Evolutionary conservation across 2,888 invertebrate species (phyloP).

Genomic region (Beris morrisii): DNA sequence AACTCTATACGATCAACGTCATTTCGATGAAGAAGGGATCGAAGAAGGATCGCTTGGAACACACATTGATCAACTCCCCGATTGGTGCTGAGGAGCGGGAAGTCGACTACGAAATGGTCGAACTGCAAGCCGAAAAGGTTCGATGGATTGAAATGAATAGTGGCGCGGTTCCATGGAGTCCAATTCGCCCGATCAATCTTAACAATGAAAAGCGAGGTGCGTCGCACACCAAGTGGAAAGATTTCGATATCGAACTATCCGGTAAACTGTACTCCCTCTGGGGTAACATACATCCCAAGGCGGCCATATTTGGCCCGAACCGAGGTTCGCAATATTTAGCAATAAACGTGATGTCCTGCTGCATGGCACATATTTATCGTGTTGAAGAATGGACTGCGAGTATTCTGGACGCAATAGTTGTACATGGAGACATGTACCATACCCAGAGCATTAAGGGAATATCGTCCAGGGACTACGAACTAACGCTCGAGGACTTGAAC

Average conservation of each 20-base stretch:
- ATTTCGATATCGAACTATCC: constrained; percentile 70
- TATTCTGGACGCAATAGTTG: constrained; percentile 65
- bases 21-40: constrained; percentile 49
- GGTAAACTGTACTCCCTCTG: constrained; percentile 69
- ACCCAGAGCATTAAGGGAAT: constrained; percentile 58
- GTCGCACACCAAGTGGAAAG: constrained; percentile 60
- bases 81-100: constrained; percentile 35
- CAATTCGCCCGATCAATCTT: constrained; percentile 49
- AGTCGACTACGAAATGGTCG: constrained; percentile 16
- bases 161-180: constrained; percentile 52
- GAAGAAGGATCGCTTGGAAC: constrained; percentile 39
- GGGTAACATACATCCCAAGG: constrained; percentile 66
- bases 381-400: constrained; percentile 66
- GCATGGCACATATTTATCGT: constrained; percentile 63
- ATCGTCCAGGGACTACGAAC: constrained; percentile 60
- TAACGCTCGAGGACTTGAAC: constrained; percentile 62
- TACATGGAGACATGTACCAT: constrained; percentile 63
- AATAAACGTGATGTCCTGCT: constrained; percentile 62
- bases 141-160: constrained; percentile 51
- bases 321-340: constrained; percentile 68
- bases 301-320: constrained; percentile 59
- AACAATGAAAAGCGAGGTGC: constrained; percentile 47
- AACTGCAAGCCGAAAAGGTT: constrained; percentile 48
- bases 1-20: constrained; percentile 49
- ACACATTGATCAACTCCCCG: constrained; percentile 46